Conservation (phyloP, 2,888 invertebrate genomes). For the Prenolepis imparis region DNA sequence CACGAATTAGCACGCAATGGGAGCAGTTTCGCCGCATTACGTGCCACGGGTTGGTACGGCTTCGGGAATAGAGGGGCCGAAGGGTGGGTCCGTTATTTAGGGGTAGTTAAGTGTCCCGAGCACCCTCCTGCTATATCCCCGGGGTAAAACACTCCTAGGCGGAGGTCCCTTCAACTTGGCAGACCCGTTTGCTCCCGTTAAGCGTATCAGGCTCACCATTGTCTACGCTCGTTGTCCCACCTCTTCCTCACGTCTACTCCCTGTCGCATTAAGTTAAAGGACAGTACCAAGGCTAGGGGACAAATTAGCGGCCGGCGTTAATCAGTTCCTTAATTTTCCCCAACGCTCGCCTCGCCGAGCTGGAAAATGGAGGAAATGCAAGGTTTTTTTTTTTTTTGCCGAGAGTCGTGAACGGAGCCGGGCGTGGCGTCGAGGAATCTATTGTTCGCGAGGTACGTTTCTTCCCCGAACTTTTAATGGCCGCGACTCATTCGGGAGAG, state of each 20-base stretch:
- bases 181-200: constrained; percentile 71
- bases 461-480: constrained; percentile 42
- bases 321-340: constrained; percentile 65
- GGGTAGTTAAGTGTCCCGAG: constrained; percentile 64
- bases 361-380: constrained; percentile 9
- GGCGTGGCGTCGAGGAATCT: constrained; percentile 9
- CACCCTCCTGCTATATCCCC: constrained; percentile 49
- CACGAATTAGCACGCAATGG: constrained; percentile 64
- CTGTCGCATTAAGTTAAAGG: constrained; percentile 64
- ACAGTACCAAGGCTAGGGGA: constrained; percentile 46
- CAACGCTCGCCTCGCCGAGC: constrained; percentile 23
- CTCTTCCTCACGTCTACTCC: constrained; percentile 46
- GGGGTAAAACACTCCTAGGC: constrained; percentile 51
- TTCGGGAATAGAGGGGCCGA: constrained; percentile 45
- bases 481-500: constrained; percentile 8
- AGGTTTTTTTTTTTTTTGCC: constrained; percentile 3
- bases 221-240: constrained; percentile 71
- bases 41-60: constrained; percentile 58
- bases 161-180: constrained; percentile 62
- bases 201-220: constrained; percentile 70
- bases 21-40: constrained; percentile 67
- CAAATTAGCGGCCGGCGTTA: constrained; percentile 70
- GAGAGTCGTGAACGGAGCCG: constrained; percentile 22
- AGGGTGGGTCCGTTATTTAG: constrained; percentile 72
- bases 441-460: constrained; percentile 43